Conservation (phyloP, 2,113 vertebrate species). For the Catharus fuscescens region DNA sequence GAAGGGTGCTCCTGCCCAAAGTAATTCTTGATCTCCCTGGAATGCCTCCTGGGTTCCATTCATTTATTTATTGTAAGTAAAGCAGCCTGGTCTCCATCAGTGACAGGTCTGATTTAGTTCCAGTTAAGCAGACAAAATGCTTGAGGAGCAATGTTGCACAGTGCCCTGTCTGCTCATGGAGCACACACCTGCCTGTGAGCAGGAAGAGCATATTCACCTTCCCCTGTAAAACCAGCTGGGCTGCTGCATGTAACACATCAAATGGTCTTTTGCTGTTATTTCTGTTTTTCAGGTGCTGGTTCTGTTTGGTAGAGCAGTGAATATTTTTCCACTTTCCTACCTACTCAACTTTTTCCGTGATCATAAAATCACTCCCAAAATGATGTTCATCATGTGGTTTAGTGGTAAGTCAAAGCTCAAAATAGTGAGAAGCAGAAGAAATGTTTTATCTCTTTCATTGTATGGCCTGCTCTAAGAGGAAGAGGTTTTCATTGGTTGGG, state of each 20-base stretch:
- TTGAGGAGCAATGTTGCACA: not conserved
- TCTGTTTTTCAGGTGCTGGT: slow-evolving; percentile 86
- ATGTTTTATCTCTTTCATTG: not conserved
- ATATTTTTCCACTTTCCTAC: slow-evolving; percentile 96
- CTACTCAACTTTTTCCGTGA: slow-evolving; percentile 98
- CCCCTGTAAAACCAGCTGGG: not conserved
- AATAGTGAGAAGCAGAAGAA: not conserved
- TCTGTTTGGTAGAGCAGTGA: slow-evolving; percentile 92
- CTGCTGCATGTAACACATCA: not conserved
- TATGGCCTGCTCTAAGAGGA: not conserved
- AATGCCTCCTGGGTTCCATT: not conserved
- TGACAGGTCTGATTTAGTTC: not conserved
- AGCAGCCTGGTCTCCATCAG: not conserved
- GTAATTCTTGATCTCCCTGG: not conserved
- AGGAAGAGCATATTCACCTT: not conserved
- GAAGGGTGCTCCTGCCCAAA: not conserved
- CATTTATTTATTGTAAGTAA: not conserved
- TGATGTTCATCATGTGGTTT: slow-evolving; percentile 99
- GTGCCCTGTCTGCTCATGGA: not conserved
- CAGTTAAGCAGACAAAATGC: not conserved
- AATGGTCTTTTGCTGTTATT: not conserved
- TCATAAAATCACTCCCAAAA: slow-evolving; percentile 97
- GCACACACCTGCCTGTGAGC: not conserved
- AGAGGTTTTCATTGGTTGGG: not conserved
- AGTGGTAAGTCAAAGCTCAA: slow-evolving; percentile 85